Conservation (phyloP, 2,888 invertebrate genomes). For the Parnassius glacialis region DNA sequence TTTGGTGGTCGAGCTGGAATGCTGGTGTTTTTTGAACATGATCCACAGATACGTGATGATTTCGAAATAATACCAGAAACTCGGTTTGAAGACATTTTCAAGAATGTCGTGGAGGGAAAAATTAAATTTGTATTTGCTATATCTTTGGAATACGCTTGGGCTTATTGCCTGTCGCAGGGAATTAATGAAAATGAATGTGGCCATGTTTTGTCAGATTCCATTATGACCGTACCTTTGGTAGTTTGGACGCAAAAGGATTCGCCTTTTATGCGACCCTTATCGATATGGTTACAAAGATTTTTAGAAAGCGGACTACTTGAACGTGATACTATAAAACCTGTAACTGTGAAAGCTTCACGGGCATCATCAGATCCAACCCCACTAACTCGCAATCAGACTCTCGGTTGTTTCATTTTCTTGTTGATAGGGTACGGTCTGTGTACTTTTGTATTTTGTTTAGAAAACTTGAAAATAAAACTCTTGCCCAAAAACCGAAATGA, state of each 20-base stretch:
- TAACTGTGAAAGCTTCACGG: conserved; percentile 26
- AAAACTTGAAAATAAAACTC: conserved; percentile 38
- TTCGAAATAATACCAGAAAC: conserved; percentile 53
- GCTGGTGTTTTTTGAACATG: conserved; percentile 56
- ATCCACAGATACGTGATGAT: conserved; percentile 48
- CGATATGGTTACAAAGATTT: conserved; percentile 54
- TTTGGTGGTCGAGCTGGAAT: conserved; percentile 59
- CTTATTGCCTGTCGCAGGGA: conserved; percentile 51
- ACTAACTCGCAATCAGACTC: conserved; percentile 48
- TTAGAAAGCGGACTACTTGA: conserved; percentile 58
- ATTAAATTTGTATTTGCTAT: conserved; percentile 56
- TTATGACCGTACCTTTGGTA: conserved; percentile 59
- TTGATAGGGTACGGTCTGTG: conserved; percentile 49
- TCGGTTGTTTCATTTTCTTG: conserved; percentile 55
- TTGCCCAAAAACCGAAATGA: conserved; percentile 28
- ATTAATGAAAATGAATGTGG: conserved; percentile 59
- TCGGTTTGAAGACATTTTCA: conserved; percentile 52
- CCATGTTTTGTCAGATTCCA: conserved; percentile 56
- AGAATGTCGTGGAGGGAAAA: conserved; percentile 48
- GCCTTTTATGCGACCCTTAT: conserved; percentile 46
- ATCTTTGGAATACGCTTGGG: conserved; percentile 58
- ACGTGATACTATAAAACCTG: conserved; percentile 37
- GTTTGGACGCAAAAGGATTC: conserved; percentile 51
- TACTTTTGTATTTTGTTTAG: conserved; percentile 44
- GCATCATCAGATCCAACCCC: conserved; percentile 48